Base-by-base conservation (phyloP, 1,140 invertebrate genomes). In the Lepeophtheirus salmonis region DNA sequence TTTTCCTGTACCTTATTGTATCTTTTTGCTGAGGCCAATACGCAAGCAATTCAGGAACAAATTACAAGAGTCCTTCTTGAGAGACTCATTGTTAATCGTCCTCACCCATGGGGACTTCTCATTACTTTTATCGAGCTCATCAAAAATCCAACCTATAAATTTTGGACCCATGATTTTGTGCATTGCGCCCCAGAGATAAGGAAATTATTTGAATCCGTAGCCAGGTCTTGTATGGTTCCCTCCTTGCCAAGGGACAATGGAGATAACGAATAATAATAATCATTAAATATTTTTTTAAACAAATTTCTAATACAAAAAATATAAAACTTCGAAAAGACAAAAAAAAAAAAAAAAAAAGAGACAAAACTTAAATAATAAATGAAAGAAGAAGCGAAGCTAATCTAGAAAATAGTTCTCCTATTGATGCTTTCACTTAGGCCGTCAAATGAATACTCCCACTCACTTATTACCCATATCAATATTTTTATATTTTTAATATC, bases 81-180 rank as follows among this genome's bases (percentile, higher is more conserved):
- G 70, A 76, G 96, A 66, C 76, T 99, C 16, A 97, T 99, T 64
- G 92, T 97, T 0, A 97, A 97, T 70, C 77, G 95, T 63, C 96
- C 96, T 6, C 95, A 98, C 75, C 96, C 96, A 1, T 99, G 96
- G 96, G 96, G 96, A 23, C 74, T 99, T 10, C 76, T 98, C 3
- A 94, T 98, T 52, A 98, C 96, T 0, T 98, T 98, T 71, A 97
- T 97, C 66, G 95, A 99, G 73, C 77, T 99, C 16, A 97, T 99
- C 66, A 97, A 97, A 69, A 98, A 98, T 75, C 89, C 88, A 12
- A 83, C 81, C n/a, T 99, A 96, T 75, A 95, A 96, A 72, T 98
- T 99, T 73, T 98, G 94, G 94, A 81, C 83, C 56, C 92, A 98
- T 69, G 92, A 98, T 65, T 99, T 99, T 76, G 94, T 98, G 0